Evolutionary conservation across 1,140 invertebrate species (phyloP).

Genomic region (Thaumetopoea pityocampa): DNA sequence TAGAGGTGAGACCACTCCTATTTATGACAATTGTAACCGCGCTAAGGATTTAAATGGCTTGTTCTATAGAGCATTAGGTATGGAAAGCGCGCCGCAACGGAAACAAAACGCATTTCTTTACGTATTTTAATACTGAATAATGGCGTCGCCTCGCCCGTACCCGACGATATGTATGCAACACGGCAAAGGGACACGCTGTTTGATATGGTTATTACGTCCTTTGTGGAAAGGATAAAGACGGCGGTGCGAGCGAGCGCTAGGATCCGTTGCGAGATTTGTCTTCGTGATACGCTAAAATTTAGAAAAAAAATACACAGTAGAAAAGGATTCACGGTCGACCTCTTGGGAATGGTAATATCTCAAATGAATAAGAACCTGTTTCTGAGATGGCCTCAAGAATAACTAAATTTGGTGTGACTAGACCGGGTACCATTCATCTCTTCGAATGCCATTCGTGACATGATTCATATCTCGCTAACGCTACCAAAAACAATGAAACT

Average conservation of each 20-base stretch:
- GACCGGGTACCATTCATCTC: conserved; percentile 29
- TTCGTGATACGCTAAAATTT: conserved; percentile 67
- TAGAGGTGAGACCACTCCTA: conserved; percentile 8
- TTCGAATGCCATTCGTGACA: conserved; percentile 20
- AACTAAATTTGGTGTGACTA: conserved; percentile 31
- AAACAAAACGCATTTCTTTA: conserved; percentile 70
- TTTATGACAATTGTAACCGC: conserved; percentile 18
- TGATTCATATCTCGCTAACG: conserved; percentile 23
- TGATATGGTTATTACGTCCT: conserved; percentile 74
- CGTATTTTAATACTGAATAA: conserved; percentile 59
- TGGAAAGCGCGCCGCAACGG: conserved; percentile 46
- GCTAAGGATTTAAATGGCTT: conserved; percentile 43
- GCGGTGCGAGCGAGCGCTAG: conserved; percentile 45
- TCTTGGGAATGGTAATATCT: conserved; percentile 54
- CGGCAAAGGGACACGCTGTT: conserved; percentile 66
- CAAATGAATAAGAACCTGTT: conserved; percentile 34
- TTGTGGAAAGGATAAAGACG: conserved; percentile 61
- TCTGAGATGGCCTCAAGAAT: conserved; percentile 16
- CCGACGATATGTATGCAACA: conserved; percentile 62
- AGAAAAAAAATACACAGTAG: conserved; percentile 44
- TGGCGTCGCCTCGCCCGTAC: conserved; percentile 36
- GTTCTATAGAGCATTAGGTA: conserved; percentile 45
- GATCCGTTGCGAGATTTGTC: conserved; percentile 61
- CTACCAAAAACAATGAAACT: conserved; percentile 13
- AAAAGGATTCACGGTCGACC: conserved; percentile 37